Conservation (phyloP, 2,888 invertebrate genomes). For the Argynnis bischoffii region DNA sequence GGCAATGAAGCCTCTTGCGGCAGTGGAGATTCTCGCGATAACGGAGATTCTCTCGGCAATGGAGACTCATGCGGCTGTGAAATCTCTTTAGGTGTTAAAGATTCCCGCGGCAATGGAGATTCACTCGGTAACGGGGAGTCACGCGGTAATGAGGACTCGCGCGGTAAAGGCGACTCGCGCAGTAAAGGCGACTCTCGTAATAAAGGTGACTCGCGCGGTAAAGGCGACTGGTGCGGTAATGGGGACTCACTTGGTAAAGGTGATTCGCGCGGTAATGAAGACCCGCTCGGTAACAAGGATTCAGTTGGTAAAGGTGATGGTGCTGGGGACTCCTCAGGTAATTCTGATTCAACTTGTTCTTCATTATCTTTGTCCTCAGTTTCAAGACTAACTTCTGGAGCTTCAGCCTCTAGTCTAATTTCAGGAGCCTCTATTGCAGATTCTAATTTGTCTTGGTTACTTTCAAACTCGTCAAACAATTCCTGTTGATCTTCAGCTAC, state of each 20-base stretch:
- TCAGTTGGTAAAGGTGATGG: constrained; percentile 36
- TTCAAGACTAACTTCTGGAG: constrained; percentile 32
- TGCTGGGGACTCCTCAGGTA: constrained; percentile 29
- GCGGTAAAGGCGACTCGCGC: constrained; percentile 36
- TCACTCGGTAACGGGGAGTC: constrained; percentile 46
- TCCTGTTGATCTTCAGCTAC: constrained; percentile 25
- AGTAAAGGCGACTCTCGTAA: constrained; percentile 41
- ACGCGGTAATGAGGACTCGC: constrained; percentile 40
- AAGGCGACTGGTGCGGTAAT: constrained; percentile 21
- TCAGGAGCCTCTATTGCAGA: constrained; percentile 15
- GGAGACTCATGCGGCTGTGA: constrained; percentile 45
- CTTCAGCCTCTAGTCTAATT: constrained; percentile 21
- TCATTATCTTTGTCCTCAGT: constrained; percentile 25
- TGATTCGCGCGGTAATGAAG: constrained; percentile 17
- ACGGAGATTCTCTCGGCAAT: constrained; percentile 46
- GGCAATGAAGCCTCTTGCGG: constrained; percentile 49
- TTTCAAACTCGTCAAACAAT: constrained; percentile 14
- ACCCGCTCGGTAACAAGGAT: constrained; percentile 18
- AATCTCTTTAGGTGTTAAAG: constrained; percentile 45
- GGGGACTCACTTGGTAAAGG: constrained; percentile 39
- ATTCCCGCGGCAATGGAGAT: constrained; percentile 42
- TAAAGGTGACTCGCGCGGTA: constrained; percentile 23
- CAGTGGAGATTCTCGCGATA: constrained; percentile 42
- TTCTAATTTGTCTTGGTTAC: constrained; percentile 7
- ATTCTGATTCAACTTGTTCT: constrained; percentile 35